Evolutionary conservation across 2,888 invertebrate genomes (phyloP).

Genomic region (Lithodes maja): DNA sequence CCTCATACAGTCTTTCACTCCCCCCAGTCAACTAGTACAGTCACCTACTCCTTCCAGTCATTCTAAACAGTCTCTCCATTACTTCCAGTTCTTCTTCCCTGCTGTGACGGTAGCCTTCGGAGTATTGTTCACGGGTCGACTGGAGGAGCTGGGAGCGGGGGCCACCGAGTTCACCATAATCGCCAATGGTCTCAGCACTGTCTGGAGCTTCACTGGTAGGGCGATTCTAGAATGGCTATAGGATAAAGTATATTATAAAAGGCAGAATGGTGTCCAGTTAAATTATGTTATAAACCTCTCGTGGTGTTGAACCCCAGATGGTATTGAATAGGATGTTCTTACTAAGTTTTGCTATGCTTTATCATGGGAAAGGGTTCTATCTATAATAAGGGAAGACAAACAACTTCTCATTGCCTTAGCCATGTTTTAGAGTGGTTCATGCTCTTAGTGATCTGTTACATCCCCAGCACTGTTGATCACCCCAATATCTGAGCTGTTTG

Average conservation of each 20-base stretch:
- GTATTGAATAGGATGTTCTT: too few species aligned
- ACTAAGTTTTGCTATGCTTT: too few species aligned
- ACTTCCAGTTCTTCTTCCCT: constrained; percentile 49
- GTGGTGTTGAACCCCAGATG: too few species aligned
- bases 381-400: too few species aligned
- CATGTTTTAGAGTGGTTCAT: not conserved
- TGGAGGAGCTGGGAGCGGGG: constrained; percentile 1
- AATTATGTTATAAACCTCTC: too few species aligned
- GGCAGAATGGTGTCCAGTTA: too few species aligned
- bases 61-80: too few species aligned
- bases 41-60: too few species aligned
- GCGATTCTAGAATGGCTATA: not conserved
- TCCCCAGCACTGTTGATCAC: constrained; percentile 36
- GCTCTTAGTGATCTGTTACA: not conserved
- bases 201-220: constrained; percentile 43
- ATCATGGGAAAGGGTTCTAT: too few species aligned
- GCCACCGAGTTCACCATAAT: constrained; percentile 47
- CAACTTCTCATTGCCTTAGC: not conserved
- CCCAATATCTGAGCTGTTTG: constrained; percentile 44
- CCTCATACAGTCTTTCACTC: too few species aligned
- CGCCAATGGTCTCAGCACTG: constrained; percentile 35
- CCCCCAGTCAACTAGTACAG: too few species aligned
- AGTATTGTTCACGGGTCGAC: constrained; percentile 23
- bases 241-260: too few species aligned
- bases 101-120: constrained; percentile 53